A percentile compares a stretch with the other conserved stretches of the same genome.
phyloP scores from a whole-genome alignment of 2,888 invertebrate genomes.

The Ctenicera cuprea region DNA sequence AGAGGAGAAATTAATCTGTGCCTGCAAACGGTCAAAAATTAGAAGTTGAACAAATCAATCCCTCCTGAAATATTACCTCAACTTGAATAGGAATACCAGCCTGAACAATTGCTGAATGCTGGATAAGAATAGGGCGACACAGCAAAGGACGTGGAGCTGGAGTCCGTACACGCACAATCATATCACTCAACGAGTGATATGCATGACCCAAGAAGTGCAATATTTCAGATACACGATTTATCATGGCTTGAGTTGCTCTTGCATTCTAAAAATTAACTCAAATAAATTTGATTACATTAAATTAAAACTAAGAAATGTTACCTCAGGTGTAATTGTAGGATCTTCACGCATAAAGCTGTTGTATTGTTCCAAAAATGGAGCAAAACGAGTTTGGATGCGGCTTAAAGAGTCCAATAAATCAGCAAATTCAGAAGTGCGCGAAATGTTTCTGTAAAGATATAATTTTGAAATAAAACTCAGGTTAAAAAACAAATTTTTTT shows the following conservation, averaged over 20 bases:
- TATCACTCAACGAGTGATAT: constrained; percentile 92
- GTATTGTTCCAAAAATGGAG: constrained; percentile 81
- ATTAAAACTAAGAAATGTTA: constrained; percentile 43
- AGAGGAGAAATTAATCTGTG: constrained; percentile 61
- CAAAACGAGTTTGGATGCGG: constrained; percentile 76
- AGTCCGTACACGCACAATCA: constrained; percentile 83
- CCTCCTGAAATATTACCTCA: constrained; percentile 68
- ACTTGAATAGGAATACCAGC: constrained; percentile 81
- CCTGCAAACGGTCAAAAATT: constrained; percentile 52
- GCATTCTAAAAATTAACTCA: constrained; percentile 70
- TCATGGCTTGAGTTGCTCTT: constrained; percentile 79
- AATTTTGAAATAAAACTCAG: background rate
- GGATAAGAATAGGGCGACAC: constrained; percentile 83
- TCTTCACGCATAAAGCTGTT: constrained; percentile 78
- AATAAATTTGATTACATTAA: constrained; percentile 25
- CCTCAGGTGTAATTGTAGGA: constrained; percentile 73
- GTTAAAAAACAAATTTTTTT: constrained; percentile 10
- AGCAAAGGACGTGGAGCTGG: constrained; percentile 82
- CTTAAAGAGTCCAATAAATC: constrained; percentile 75
- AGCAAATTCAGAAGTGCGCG: constrained; percentile 75
- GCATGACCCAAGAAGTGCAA: constrained; percentile 92
- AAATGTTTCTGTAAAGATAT: constrained; percentile 62
- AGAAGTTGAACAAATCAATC: background rate
- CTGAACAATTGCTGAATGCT: constrained; percentile 80
- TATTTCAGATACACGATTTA: constrained; percentile 85